phyloP scores from a whole-genome alignment of 2,113 vertebrate species.

The Rattus norvegicus region GRCr8 NC_086021.1:133391001-133391500 shows the following conservation, averaged over 20 bases:
- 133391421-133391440: background rate
- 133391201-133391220: background rate
- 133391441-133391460: background rate
- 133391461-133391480: background rate
- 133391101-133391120: background rate
- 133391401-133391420: background rate
- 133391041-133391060: background rate
- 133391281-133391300: background rate
- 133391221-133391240: background rate
- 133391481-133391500: too few species aligned
- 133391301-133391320: background rate
- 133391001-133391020: background rate
- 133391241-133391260: background rate
- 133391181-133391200: background rate
- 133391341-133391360: background rate
- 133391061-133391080: background rate
- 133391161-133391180: background rate
- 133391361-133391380: background rate
- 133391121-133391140: constrained; percentile 17
- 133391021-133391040: constrained; percentile 17
- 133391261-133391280: background rate
- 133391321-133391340: background rate
- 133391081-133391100: constrained; percentile 4
- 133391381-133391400: background rate
- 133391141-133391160: background rate